A percentile compares a stretch with the other conserved stretches of the same genome.
Evolutionary conservation across 2,113 vertebrate species (phyloP).

Genomic region (Deroptyus accipitrinus): DNA sequence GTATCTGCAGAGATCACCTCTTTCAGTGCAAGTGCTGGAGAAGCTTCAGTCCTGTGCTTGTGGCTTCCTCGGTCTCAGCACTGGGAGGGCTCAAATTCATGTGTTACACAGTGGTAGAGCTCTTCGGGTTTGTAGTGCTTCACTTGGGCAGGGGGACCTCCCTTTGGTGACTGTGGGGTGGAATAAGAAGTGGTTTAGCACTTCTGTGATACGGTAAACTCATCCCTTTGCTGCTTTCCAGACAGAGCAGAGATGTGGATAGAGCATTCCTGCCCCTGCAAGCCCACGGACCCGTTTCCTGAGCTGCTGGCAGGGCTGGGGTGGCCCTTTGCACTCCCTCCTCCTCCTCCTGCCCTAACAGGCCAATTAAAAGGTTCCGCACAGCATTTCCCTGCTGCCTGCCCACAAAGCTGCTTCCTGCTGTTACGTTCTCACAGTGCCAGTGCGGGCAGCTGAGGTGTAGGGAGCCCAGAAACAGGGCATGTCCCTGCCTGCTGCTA

Average conservation of each 20-base stretch:
- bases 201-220: neutral
- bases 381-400: neutral
- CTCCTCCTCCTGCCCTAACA: neutral
- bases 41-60: neutral
- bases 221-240: neutral
- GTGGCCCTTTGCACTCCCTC: neutral
- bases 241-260: neutral
- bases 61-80: neutral
- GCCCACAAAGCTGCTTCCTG: neutral
- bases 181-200: neutral
- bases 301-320: neutral
- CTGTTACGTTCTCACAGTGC: neutral
- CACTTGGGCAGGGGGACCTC: neutral
- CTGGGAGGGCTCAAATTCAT: neutral
- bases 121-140: neutral
- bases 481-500: rapidly evolving
- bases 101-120: too few species aligned
- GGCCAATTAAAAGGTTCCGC: neutral
- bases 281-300: neutral
- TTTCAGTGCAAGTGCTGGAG: rapidly evolving
- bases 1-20: rapidly evolving
- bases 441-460: neutral
- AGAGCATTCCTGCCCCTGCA: neutral
- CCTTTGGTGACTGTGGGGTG: rapidly evolving
- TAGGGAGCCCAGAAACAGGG: neutral